Conservation (phyloP, 1,140 invertebrate species). For the Drosophila lini region DNA sequence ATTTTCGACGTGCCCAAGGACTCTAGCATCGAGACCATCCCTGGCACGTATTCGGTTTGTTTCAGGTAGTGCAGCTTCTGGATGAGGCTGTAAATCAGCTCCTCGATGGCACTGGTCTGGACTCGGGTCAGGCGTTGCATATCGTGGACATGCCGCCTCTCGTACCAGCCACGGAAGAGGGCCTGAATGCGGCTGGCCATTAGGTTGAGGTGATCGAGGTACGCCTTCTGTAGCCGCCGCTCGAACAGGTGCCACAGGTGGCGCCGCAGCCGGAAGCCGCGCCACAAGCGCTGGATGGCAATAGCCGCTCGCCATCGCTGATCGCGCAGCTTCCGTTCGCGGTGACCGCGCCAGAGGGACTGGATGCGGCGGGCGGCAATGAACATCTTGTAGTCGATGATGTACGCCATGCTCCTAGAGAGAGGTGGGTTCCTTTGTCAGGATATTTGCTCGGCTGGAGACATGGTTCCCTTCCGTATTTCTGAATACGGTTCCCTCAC, state of each 20-base stretch:
- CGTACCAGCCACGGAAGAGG: constrained; percentile 51
- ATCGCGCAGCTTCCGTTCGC: background rate
- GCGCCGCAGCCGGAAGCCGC: constrained; percentile 37
- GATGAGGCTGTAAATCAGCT: constrained; percentile 54
- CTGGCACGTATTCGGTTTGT: constrained; percentile 48
- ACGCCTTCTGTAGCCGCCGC: constrained; percentile 23
- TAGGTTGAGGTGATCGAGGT: constrained; percentile 19
- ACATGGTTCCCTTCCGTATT: background rate
- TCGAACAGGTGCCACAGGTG: constrained; percentile 15
- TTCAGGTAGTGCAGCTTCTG: constrained; percentile 51
- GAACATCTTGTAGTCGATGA: constrained; percentile 61
- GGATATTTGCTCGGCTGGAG: background rate
- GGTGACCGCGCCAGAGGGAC: constrained; percentile 26
- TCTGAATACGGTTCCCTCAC: background rate
- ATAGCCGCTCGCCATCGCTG: constrained; percentile 29
- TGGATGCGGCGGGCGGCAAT: constrained; percentile 61
- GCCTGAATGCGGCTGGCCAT: constrained; percentile 59
- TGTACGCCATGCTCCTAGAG: constrained; percentile 21
- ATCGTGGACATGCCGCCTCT: constrained; percentile 56
- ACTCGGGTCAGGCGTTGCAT: constrained; percentile 28
- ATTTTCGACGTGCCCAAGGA: constrained; percentile 38
- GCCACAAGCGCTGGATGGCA: constrained; percentile 65
- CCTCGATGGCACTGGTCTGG: constrained; percentile 57
- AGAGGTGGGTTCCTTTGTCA: background rate
- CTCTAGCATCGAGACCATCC: constrained; percentile 52